Conservation (phyloP, 2,888 invertebrate genomes). For the Mystacides longicornis region DNA sequence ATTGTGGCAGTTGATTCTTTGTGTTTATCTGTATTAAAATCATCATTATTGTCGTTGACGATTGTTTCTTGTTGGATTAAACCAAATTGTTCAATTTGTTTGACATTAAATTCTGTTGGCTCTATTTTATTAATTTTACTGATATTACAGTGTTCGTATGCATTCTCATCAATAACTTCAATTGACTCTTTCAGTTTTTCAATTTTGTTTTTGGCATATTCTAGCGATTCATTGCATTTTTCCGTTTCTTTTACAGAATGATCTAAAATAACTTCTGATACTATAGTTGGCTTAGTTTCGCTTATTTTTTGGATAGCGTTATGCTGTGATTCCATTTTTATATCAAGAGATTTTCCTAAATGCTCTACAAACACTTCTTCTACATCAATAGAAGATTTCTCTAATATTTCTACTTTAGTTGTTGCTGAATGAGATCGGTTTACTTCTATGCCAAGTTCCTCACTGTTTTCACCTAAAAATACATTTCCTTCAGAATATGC, state of each 20-base stretch:
- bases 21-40: background rate
- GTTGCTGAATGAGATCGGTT: constrained; percentile 28
- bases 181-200: constrained; percentile 18
- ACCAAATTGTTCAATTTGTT: background rate
- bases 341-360: constrained; percentile 13
- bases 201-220: constrained; percentile 16
- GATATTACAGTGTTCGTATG: background rate
- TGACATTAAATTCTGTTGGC: background rate
- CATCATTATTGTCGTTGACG: background rate
- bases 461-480: constrained; percentile 24
- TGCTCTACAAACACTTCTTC: constrained; percentile 27
- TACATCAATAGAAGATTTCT: constrained; percentile 34
- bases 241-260: constrained; percentile 15
- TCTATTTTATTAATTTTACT: background rate
- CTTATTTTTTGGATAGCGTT: constrained; percentile 17
- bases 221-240: constrained; percentile 1
- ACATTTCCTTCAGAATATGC: constrained; percentile 30
- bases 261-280: constrained; percentile 18
- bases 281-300: constrained; percentile 15
- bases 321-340: constrained; percentile 1
- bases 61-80: background rate
- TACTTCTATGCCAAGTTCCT: constrained; percentile 20
- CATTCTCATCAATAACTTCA: constrained; percentile 6
- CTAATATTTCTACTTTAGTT: constrained; percentile 27
- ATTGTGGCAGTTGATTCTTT: background rate